Percentiles rank a stretch among this genome's conserved stretches.
Evolutionary conservation across 2,888 invertebrate genomes (phyloP).

Genomic region (Oegoconia quadripuncta): DNA sequence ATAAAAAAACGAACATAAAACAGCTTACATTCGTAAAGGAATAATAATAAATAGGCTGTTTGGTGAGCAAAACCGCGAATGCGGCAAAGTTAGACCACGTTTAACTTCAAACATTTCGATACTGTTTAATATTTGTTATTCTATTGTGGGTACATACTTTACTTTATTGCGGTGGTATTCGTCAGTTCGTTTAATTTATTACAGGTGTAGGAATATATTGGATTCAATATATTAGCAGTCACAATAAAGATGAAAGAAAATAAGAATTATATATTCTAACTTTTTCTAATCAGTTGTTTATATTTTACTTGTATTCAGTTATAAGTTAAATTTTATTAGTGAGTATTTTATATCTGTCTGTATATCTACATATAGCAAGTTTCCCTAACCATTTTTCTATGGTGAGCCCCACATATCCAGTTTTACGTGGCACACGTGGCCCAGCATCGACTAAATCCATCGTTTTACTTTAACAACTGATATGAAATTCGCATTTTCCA

Average conservation of each 20-base stretch:
- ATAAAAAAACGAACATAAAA: slow-evolving; percentile 61
- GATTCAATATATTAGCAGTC: neutral
- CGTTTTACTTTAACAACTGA: slow-evolving; percentile 71
- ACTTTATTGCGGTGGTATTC: no score
- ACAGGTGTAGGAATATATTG: neutral
- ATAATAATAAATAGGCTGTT: slow-evolving; percentile 48
- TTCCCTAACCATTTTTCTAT: neutral
- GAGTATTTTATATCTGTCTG: no score
- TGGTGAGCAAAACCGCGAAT: slow-evolving; percentile 13
- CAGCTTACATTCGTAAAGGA: slow-evolving; percentile 53
- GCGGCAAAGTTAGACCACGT: no score
- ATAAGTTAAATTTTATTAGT: no score
- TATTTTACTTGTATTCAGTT: no score
- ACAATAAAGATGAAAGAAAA: neutral
- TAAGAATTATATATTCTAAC: no score
- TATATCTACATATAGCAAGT: neutral
- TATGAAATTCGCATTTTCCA: slow-evolving; percentile 70
- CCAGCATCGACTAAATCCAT: slow-evolving; percentile 50
- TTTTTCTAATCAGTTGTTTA: no score
- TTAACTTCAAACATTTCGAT: no score
- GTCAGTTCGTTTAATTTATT: neutral
- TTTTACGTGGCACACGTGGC: slow-evolving; percentile 42
- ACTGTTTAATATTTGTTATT: no score
- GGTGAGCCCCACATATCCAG: slow-evolving; percentile 10
- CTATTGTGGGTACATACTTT: no score